Conservation (phyloP, 2,113 vertebrate genomes). For the Bombycilla garrulus region DNA sequence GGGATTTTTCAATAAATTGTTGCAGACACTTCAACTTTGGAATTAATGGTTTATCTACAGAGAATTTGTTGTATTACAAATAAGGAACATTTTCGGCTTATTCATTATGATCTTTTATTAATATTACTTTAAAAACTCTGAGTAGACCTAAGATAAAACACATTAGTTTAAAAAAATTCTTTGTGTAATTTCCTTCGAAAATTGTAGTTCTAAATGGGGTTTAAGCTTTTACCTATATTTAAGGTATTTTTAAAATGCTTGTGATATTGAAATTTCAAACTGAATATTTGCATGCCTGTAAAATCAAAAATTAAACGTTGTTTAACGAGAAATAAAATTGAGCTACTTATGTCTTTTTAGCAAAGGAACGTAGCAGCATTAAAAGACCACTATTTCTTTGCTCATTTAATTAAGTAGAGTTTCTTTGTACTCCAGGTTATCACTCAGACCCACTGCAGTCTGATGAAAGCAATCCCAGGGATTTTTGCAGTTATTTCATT, state of each 20-base stretch:
- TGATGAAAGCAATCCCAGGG: not conserved
- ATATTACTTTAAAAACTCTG: not conserved
- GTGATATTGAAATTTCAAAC: not conserved
- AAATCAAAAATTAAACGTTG: not conserved
- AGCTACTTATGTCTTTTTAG: not conserved
- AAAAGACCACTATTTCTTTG: not conserved
- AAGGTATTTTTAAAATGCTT: not conserved
- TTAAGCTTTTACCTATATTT: not conserved
- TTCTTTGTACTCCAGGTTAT: not conserved
- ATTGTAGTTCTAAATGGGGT: not conserved
- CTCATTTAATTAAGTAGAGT: not conserved
- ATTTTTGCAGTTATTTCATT: not conserved
- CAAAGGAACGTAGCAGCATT: not conserved
- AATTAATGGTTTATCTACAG: not conserved
- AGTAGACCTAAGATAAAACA: not conserved
- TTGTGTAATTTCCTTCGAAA: not conserved
- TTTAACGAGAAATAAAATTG: not conserved
- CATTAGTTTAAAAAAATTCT: not conserved
- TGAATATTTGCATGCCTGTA: not conserved
- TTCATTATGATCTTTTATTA: constrained; percentile 26
- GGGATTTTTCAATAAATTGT: constrained; percentile 35
- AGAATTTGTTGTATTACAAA: constrained; percentile 4
- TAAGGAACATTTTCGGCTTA: not conserved
- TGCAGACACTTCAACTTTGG: constrained; percentile 17
- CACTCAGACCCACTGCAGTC: not conserved